Percentiles rank a stretch among this genome's conserved stretches.
Evolutionary conservation across 2,888 invertebrate species (phyloP).

Genomic region (Lycophotia porphyrea): DNA sequence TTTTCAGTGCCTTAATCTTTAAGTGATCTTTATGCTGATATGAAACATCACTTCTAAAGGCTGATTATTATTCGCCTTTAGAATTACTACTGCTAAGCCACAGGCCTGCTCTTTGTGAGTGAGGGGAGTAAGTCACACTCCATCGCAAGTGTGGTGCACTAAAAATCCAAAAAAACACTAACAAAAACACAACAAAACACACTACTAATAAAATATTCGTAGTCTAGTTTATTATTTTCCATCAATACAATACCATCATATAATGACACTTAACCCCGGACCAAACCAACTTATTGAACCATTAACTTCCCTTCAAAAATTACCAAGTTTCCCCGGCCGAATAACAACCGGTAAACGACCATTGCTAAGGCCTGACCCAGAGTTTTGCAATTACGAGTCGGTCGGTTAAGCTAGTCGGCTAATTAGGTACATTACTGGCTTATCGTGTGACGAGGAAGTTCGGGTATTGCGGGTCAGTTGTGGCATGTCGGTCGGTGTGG

Average conservation of each 20-base stretch:
- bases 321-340: not conserved
- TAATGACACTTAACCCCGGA: not conserved
- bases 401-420: slow-evolving; percentile 44
- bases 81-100: not conserved
- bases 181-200: too few relatives aligned
- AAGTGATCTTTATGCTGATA: not conserved
- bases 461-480: slow-evolving; percentile 37
- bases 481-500: slow-evolving; percentile 15
- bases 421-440: slow-evolving; percentile 57
- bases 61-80: not conserved
- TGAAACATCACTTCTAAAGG: too few relatives aligned
- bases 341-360: slow-evolving; percentile 16
- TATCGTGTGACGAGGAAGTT: slow-evolving; percentile 53
- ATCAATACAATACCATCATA: not conserved
- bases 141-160: not conserved
- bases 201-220: too few relatives aligned
- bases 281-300: not conserved
- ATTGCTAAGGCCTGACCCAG: slow-evolving; percentile 33
- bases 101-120: not conserved
- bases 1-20: not conserved
- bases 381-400: slow-evolving; percentile 53
- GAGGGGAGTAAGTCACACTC: too few relatives aligned
- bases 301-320: slow-evolving; percentile 24
- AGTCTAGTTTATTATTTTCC: not conserved
- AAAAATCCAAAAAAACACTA: too few relatives aligned